Percentiles rank a stretch among this genome's conserved stretches.
Conservation (phyloP, 2,888 invertebrate genomes). For the Sminthurides aquaticus region DNA sequence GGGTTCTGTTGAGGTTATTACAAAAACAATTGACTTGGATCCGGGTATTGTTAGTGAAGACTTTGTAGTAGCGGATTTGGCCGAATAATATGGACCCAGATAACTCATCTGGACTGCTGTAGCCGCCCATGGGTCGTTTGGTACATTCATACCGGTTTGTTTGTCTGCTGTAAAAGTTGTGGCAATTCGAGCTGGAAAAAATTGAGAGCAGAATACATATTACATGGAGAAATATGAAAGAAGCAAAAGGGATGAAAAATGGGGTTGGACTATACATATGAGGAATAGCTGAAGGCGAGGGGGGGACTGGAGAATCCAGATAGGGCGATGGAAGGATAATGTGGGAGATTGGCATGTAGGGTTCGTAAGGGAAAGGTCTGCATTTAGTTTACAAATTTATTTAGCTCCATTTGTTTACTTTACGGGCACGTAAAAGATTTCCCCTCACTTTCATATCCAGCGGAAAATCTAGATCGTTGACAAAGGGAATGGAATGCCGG, state of each 20-base stretch:
- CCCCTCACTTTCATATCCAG: not conserved
- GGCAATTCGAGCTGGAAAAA: slow-evolving; percentile 1
- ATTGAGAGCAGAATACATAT: not conserved
- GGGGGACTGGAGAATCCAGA: not conserved
- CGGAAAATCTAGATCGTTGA: not conserved
- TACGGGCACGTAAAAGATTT: not conserved
- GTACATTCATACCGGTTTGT: slow-evolving; percentile 2
- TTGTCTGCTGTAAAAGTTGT: slow-evolving; percentile 1
- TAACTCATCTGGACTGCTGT: not conserved
- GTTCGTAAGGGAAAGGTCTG: not conserved
- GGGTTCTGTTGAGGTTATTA: slow-evolving; percentile 11
- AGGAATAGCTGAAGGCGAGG: not conserved
- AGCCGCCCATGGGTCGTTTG: not conserved
- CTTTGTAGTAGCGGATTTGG: slow-evolving; percentile 13
- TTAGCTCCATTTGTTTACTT: not conserved
- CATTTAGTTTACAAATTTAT: not conserved
- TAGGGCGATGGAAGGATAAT: not conserved
- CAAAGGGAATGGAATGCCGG: not conserved
- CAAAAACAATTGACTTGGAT: slow-evolving; percentile 20
- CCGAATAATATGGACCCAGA: not conserved
- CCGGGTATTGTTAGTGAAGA: slow-evolving; percentile 17
- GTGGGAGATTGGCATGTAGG: not conserved
- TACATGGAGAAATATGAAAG: too few relatives aligned
- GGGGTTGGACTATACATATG: not conserved
- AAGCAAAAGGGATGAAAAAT: not conserved